Conservation (phyloP, 2,888 invertebrate genomes). For the Baccha elongata region DNA sequence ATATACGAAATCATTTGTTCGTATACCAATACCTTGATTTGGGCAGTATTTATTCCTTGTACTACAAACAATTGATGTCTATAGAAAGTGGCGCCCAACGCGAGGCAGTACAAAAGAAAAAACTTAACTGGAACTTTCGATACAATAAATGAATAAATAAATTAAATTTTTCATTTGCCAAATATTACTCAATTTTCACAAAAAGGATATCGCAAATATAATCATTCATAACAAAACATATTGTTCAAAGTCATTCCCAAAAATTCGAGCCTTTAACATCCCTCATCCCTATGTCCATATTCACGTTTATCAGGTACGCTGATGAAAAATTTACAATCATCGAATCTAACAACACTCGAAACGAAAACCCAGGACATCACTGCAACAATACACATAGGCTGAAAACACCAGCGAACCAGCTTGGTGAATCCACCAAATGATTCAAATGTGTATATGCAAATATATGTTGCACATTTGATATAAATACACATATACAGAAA, state of each 20-base stretch:
- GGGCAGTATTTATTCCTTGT: too few species aligned
- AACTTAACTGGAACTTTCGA: too few species aligned
- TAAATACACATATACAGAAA: conserved; percentile 17
- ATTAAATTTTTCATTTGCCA: too few species aligned
- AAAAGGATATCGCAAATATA: background rate
- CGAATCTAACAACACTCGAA: conserved; percentile 46
- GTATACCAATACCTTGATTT: too few species aligned
- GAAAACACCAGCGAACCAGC: background rate
- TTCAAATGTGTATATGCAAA: conserved; percentile 64
- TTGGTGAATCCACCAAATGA: conserved; percentile 44
- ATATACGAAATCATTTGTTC: too few species aligned
- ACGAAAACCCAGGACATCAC: conserved; percentile 54
- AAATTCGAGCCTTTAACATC: background rate
- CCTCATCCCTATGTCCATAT: background rate
- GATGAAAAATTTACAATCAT: conserved; percentile 46
- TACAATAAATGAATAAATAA: too few species aligned
- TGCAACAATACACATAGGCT: conserved; percentile 39
- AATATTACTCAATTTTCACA: background rate
- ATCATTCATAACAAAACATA: background rate
- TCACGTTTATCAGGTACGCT: conserved; percentile 16
- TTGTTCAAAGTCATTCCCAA: background rate
- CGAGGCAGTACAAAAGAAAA: too few species aligned
- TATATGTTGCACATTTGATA: conserved; percentile 38
- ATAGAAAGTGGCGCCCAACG: too few species aligned
- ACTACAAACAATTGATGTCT: too few species aligned